These are phyloP conservation scores for Coptotermes formosanus DNA, from an alignment of 1,140 invertebrate genomes.

Conservation along the genomic window DNA sequence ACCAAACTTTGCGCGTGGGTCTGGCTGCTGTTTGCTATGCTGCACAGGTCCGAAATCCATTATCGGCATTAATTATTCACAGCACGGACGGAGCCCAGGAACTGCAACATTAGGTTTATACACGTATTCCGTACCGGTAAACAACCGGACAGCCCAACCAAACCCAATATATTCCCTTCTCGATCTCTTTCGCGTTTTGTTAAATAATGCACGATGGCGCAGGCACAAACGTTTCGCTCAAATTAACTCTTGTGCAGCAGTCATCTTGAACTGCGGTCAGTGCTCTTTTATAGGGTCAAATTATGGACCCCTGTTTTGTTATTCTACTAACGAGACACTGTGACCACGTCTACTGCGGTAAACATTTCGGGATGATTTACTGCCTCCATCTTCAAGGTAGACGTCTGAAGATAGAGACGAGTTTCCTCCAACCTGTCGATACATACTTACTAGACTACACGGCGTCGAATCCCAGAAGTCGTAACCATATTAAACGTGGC, in stretches of 20 bases:
- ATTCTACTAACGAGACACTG: background rate
- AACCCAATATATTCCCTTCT: background rate
- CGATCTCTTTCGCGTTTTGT: background rate
- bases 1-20: background rate
- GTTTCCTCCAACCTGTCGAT: no score
- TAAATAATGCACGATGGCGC: background rate
- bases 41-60: background rate
- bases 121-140: background rate
- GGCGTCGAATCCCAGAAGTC: no score
- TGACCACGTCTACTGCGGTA: no score
- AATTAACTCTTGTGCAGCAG: background rate
- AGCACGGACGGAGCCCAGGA: background rate
- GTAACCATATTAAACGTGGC: no score
- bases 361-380: no score
- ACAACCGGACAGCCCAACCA: background rate
- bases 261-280: background rate
- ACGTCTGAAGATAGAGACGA: no score
- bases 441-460: no score
- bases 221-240: background rate
- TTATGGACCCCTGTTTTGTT: background rate
- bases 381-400: no score
- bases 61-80: slow-evolving; percentile 16
- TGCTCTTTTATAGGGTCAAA: background rate
- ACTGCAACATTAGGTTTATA: no score
- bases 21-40: background rate